These are phyloP conservation scores for Rhingia campestris DNA, from an alignment of 2,888 invertebrate species.

Conservation along the genomic window DNA sequence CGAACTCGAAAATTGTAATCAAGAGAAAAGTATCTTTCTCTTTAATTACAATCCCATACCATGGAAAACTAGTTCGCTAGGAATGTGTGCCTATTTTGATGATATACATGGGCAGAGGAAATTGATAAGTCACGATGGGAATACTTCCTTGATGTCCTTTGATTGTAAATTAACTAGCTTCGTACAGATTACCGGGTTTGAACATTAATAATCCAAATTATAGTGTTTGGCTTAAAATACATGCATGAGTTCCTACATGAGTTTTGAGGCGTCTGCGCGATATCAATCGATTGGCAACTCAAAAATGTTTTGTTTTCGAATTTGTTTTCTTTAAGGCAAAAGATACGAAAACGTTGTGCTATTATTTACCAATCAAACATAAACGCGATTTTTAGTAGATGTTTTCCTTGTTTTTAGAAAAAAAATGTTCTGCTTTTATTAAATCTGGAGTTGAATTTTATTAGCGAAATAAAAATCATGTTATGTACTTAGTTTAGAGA, in stretches of 20 bases:
- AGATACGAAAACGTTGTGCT: no score
- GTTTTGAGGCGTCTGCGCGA: conserved; percentile 36
- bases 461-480: no score
- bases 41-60: not conserved
- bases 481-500: no score
- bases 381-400: no score
- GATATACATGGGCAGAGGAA: not conserved
- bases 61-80: not conserved
- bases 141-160: conserved; percentile 4
- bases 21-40: conserved; percentile 5
- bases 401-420: no score
- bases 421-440: no score
- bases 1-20: not conserved
- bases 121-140: no score
- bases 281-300: conserved; percentile 29
- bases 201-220: not conserved
- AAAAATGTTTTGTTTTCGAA: no score
- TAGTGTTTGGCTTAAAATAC: not conserved
- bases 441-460: no score
- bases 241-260: conserved; percentile 8
- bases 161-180: conserved; percentile 11
- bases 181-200: not conserved
- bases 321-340: no score
- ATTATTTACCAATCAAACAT: no score
- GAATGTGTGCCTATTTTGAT: not conserved